Percentiles rank a stretch among this genome's conserved stretches.
Evolutionary conservation across 2,113 vertebrate species (phyloP).

Genomic region (Callionymus lyra): DNA sequence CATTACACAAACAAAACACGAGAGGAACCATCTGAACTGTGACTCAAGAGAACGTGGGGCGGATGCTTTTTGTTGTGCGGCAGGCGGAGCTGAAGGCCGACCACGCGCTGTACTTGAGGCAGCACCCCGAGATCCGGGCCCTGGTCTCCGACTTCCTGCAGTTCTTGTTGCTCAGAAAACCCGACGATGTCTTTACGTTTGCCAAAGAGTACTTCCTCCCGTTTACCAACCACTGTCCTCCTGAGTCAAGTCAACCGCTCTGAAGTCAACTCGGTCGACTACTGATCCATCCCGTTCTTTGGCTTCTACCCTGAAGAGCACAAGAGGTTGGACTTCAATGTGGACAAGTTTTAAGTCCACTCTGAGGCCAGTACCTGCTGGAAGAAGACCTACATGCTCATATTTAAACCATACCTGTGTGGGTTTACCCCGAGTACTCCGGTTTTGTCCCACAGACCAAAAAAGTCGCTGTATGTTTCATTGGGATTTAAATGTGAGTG

Average conservation of each 20-base stretch:
- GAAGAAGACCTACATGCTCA: too few relatives aligned
- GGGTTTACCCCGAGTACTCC: too few relatives aligned
- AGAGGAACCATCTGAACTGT: neutral
- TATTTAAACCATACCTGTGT: too few relatives aligned
- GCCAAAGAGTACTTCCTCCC: constrained; percentile 74
- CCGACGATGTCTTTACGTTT: constrained; percentile 70
- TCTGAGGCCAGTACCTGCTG: too few relatives aligned
- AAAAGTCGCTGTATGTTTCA: too few relatives aligned
- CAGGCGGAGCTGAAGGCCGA: constrained; percentile 77
- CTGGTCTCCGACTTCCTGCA: constrained; percentile 83
- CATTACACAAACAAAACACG: neutral
- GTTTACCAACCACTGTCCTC: constrained; percentile 32
- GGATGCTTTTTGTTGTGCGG: constrained; percentile 4
- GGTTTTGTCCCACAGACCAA: too few relatives aligned
- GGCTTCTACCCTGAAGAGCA: too few relatives aligned
- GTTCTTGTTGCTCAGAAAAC: constrained; percentile 80
- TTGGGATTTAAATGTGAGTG: too few relatives aligned
- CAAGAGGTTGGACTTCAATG: too few relatives aligned
- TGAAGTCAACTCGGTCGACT: too few relatives aligned
- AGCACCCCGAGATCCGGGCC: constrained; percentile 75
- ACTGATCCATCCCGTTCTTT: too few relatives aligned
- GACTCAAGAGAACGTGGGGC: neutral
- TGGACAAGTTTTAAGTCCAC: too few relatives aligned
- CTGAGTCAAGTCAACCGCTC: constrained; percentile 2
- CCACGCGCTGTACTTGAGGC: constrained; percentile 68